A percentile compares a stretch with the other conserved stretches of the same genome.
These are phyloP conservation scores for Andrena bucephala DNA, from an alignment of 2,888 invertebrate species.

Conservation along the genomic window DNA sequence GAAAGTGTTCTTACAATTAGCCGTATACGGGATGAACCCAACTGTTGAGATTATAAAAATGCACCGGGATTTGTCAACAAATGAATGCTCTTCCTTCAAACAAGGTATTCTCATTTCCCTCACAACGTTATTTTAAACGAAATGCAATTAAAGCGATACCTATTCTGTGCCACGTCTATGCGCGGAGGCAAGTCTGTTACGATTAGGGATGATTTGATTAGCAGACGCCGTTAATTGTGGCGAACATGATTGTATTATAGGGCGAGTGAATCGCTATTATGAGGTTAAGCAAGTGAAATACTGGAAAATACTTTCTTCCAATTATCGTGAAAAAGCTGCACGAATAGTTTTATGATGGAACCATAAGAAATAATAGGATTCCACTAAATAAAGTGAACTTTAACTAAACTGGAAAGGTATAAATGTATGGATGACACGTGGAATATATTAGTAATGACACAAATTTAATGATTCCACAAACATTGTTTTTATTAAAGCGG, in stretches of 20 bases:
- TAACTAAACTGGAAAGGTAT: not conserved
- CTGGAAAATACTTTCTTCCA: not conserved
- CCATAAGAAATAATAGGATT: too few relatives aligned
- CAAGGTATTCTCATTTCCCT: not conserved
- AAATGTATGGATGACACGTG: not conserved
- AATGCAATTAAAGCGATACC: not conserved
- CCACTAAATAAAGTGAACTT: not conserved
- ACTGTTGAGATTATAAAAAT: not conserved
- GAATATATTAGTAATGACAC: slow-evolving; percentile 39
- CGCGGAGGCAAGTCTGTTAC: not conserved
- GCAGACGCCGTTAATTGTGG: not conserved
- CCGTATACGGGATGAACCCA: too few relatives aligned
- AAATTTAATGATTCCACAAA: slow-evolving; percentile 85
- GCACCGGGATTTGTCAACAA: not conserved
- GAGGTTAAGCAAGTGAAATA: not conserved
- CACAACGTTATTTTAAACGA: not conserved
- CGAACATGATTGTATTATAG: not conserved
- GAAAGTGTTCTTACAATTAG: not conserved
- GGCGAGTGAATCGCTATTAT: not conserved
- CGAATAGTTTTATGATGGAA: too few relatives aligned
- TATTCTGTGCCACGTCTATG: not conserved
- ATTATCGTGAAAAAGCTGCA: not conserved
- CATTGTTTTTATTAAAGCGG: slow-evolving; percentile 87
- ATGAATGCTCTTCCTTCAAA: not conserved
- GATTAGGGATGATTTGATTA: not conserved